Percentiles rank a stretch among this genome's conserved stretches.
These are phyloP conservation scores for Emydoidea blandingii DNA, from an alignment of 2,797 vertebrate genomes.

Conservation along the genomic window DNA sequence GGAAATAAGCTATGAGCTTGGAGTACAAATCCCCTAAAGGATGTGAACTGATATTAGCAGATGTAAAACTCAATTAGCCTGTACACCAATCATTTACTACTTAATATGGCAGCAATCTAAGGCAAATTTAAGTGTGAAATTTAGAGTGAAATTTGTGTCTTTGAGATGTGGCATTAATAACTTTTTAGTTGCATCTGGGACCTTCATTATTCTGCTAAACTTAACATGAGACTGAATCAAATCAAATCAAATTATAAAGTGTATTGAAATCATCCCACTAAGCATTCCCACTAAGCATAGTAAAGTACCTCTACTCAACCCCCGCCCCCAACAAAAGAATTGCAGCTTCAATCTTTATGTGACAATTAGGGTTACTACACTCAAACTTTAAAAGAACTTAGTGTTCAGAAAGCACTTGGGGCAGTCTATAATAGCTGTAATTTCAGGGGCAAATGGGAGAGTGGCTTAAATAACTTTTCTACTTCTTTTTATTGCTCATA, in stretches of 20 bases:
- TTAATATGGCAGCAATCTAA: neutral
- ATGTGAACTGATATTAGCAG: neutral
- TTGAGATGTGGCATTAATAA: neutral
- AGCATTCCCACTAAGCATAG: neutral
- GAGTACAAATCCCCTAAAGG: neutral
- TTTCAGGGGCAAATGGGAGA: neutral
- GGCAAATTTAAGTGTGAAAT: neutral
- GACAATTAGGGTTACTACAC: neutral
- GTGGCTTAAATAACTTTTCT: neutral
- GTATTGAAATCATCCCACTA: neutral
- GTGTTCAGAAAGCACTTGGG: neutral
- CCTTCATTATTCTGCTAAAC: neutral
- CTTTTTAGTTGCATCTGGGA: neutral
- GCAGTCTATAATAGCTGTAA: neutral
- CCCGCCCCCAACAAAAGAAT: too few species aligned
- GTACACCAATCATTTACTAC: constrained; percentile 22
- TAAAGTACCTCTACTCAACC: neutral
- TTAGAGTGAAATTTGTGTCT: neutral
- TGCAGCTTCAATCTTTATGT: neutral
- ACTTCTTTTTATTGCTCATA: neutral
- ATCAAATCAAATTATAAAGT: neutral
- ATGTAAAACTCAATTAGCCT: neutral
- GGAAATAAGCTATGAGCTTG: neutral
- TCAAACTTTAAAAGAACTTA: neutral
- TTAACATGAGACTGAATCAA: neutral